Conservation (phyloP, 2,797 vertebrate species). For the Sphenopsis melanotis region DNA sequence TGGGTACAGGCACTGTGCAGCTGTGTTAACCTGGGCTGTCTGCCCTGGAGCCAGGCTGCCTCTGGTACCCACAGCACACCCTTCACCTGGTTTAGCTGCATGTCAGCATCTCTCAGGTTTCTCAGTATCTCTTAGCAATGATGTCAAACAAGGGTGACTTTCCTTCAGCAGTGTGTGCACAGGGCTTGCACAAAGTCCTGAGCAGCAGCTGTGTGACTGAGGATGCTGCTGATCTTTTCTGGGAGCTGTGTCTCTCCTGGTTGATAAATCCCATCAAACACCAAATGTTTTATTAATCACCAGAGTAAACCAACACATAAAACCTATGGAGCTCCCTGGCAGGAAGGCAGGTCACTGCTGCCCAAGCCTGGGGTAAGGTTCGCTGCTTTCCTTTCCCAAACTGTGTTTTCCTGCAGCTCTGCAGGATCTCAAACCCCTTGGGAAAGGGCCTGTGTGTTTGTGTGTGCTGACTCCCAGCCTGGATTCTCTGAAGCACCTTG, state of each 20-base stretch:
- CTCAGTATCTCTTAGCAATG: fast-evolving
- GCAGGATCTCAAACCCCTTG: not conserved
- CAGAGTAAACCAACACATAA: not conserved
- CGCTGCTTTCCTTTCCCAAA: not conserved
- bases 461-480: not conserved
- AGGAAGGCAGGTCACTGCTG: not conserved
- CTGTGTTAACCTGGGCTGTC: not conserved
- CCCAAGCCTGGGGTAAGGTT: not conserved
- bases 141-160: fast-evolving
- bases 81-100: fast-evolving
- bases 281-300: constrained; percentile 11
- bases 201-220: not conserved
- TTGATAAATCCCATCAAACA: not conserved
- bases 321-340: not conserved
- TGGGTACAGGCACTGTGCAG: fast-evolving
- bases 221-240: not conserved
- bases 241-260: not conserved
- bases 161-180: fast-evolving
- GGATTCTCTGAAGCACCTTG: not conserved
- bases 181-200: not conserved
- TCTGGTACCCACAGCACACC: not conserved
- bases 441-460: fast-evolving
- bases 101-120: fast-evolving
- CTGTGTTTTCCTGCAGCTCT: not conserved
- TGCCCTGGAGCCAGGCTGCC: not conserved